A percentile compares a stretch with the other conserved stretches of the same genome.
Evolutionary conservation across 2,888 invertebrate species (phyloP).

Genomic region (Eristalinus aeneus): DNA sequence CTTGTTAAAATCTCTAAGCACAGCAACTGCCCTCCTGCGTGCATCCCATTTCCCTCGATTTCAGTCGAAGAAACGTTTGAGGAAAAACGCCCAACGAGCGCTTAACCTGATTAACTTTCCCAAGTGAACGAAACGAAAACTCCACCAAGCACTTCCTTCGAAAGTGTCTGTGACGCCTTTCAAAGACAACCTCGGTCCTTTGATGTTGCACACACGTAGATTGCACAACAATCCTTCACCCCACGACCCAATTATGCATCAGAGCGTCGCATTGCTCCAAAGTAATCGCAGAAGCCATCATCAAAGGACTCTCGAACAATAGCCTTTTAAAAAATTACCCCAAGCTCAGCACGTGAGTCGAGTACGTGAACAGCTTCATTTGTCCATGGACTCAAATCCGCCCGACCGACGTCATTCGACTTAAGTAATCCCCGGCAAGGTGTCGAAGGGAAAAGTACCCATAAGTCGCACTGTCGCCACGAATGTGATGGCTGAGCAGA

Average conservation of each 20-base stretch:
- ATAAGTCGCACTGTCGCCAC: conserved; percentile 26
- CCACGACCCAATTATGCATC: background rate
- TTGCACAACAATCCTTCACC: background rate
- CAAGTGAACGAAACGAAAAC: background rate
- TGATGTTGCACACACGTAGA: background rate
- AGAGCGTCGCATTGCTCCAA: background rate
- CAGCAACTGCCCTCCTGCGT: no score
- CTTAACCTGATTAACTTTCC: background rate
- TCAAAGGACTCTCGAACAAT: background rate
- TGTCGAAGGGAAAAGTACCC: conserved; percentile 18
- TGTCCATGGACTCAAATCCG: background rate
- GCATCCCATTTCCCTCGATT: no score
- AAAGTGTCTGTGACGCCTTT: background rate
- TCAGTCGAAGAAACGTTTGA: no score
- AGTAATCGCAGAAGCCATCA: background rate
- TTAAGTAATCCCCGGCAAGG: conserved; percentile 1
- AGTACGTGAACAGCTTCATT: background rate
- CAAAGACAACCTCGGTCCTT: background rate
- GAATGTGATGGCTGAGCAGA: conserved; percentile 13
- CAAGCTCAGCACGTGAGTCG: background rate
- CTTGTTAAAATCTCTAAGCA: no score
- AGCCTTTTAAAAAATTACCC: conserved; percentile 2
- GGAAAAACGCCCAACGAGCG: no score
- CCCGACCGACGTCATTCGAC: background rate
- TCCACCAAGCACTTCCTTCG: background rate